Base-by-base conservation (phyloP, 1,140 invertebrate species). In the Dinoponera quadriceps region DNA sequence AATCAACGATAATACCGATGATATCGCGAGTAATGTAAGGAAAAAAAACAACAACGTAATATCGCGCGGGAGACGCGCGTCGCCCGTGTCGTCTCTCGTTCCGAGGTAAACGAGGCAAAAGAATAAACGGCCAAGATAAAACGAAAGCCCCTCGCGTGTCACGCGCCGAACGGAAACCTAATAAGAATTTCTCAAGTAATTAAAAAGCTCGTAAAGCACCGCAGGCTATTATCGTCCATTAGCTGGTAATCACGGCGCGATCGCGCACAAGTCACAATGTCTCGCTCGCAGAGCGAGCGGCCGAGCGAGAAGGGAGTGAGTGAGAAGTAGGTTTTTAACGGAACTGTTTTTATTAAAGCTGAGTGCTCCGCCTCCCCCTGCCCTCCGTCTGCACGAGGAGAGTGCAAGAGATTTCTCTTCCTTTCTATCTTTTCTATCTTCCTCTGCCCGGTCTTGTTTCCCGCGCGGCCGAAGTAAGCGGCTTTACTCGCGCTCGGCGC, bases 281-380 rank as follows among this genome's bases (percentile, higher is more conserved):
- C 57, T 38, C 25, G 33, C 33, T 44, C 38, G n/a, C n/a, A 51
- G 59, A 59, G 9, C 65, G 33, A 22, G 27, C 33, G 33, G 7
- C 2, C 33, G 33, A 33, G 33, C 33, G 33, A 33, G 33, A 2
- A 7, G n/a, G n/a, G n/a, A 33, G 33, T 33, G 33, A 7, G 33
- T 44, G 71, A 72, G 82, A 86, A 88, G 60, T 49, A 57, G 57
- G 25, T 63, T 77, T 89, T 88, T 89, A 89, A 89, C 73, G 69
- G 82, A 81, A 57, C 84, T 85, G 81, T 84, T 89, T 89, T 86
- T 80, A 69, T 48, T 74, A 72, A 66, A 71, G 71, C 57, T 29
- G 27, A 86, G 82, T 54, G 62, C 73, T 83, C 51, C 54, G 49
- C 22, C 66, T 68, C 68, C 62, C 48, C 73, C 57, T 18, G 27